Evolutionary conservation across 2,797 vertebrate species (phyloP).

Genomic region (Margarornis squamiger): DNA sequence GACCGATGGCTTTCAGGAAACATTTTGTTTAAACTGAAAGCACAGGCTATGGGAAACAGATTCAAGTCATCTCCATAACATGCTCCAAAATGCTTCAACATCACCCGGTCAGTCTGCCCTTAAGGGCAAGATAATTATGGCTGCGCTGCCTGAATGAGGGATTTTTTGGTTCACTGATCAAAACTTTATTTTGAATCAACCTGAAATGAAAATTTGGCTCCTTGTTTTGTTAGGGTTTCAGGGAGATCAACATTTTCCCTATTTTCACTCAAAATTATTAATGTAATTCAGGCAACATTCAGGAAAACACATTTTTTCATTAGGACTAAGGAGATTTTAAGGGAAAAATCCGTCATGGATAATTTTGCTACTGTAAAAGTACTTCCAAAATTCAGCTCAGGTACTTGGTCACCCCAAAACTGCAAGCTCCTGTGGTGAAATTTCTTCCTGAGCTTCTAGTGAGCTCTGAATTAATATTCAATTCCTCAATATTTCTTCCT

Average conservation of each 20-base stretch:
- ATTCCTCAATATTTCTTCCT: background rate
- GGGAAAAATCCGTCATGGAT: background rate
- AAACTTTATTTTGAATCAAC: background rate
- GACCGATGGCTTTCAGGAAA: background rate
- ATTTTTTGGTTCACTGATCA: slow-evolving; percentile 29
- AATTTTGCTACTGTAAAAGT: background rate
- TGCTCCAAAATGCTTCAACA: background rate
- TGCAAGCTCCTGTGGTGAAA: background rate
- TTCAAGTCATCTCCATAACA: background rate
- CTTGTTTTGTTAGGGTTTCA: background rate
- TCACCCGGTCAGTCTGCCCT: slow-evolving; percentile 7
- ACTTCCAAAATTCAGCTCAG: background rate
- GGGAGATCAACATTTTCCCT: rapidly evolving
- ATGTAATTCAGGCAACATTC: background rate
- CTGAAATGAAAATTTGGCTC: background rate
- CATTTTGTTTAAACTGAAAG: background rate
- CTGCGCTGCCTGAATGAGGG: slow-evolving; percentile 7
- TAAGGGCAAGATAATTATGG: slow-evolving; percentile 21
- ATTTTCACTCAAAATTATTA: background rate
- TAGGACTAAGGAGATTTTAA: background rate
- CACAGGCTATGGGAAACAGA: background rate
- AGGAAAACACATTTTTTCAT: background rate
- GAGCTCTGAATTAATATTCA: background rate
- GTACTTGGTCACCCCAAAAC: background rate
- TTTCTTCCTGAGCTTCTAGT: background rate